Conservation (phyloP, 2,113 vertebrate species). For the Istiophorus platypterus region DNA sequence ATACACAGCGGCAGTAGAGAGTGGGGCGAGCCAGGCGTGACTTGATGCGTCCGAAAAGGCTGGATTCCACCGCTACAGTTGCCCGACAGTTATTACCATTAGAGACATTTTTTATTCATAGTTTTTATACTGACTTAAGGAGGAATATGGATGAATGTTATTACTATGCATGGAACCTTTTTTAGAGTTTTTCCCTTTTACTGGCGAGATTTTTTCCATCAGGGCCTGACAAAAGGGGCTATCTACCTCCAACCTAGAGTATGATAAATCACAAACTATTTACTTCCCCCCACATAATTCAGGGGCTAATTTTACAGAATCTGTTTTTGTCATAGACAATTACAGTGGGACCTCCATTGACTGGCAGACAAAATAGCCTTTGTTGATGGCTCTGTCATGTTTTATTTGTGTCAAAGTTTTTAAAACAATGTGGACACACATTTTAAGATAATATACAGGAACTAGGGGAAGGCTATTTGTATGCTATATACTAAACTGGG, state of each 20-base stretch:
- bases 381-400: constrained; percentile 89
- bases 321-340: constrained; percentile 88
- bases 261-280: constrained; percentile 88
- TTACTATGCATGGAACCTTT: constrained; percentile 85
- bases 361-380: constrained; percentile 88
- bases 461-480: constrained; percentile 74
- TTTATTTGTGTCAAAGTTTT: constrained; percentile 84
- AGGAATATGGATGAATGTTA: constrained; percentile 86
- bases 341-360: constrained; percentile 83
- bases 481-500: constrained; percentile 77
- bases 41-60: constrained; percentile 77
- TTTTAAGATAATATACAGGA: constrained; percentile 84
- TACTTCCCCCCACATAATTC: constrained; percentile 83
- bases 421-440: constrained; percentile 84
- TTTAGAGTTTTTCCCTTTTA: constrained; percentile 64
- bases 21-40: constrained; percentile 80
- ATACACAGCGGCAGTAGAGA: constrained; percentile 77
- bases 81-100: constrained; percentile 83
- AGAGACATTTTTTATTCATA: constrained; percentile 86
- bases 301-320: constrained; percentile 88
- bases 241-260: constrained; percentile 83
- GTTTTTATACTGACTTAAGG: constrained; percentile 84
- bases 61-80: constrained; percentile 72
- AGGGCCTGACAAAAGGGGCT: constrained; percentile 82
- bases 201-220: constrained; percentile 80